Percentiles rank a stretch among this genome's conserved stretches.
Conservation (phyloP, 2,113 vertebrate species). For the Lampris incognitus region DNA sequence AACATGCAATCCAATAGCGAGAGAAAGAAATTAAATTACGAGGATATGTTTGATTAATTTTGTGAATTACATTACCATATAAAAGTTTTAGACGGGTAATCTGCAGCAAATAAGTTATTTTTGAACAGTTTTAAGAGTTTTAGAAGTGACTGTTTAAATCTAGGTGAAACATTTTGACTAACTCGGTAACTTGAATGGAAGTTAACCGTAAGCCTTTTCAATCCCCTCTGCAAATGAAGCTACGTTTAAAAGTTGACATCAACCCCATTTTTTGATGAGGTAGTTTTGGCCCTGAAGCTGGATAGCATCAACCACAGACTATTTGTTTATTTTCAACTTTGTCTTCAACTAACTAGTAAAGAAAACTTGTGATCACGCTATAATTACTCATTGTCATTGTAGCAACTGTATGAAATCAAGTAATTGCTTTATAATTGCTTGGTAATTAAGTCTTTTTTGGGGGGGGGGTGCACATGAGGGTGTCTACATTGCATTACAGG, state of each 20-base stretch:
- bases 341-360: slow-evolving; percentile 35
- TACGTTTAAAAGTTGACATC: slow-evolving; percentile 4
- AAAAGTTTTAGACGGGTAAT: slow-evolving; percentile 40
- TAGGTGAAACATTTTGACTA: background rate
- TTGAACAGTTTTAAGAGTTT: slow-evolving; percentile 9
- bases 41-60: slow-evolving; percentile 71
- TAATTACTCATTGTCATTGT: slow-evolving; percentile 55
- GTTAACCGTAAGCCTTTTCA: background rate
- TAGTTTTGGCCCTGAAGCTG: background rate
- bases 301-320: slow-evolving; percentile 20
- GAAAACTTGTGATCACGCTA: slow-evolving; percentile 35
- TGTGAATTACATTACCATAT: slow-evolving; percentile 45
- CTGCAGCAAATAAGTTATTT: slow-evolving; percentile 9
- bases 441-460: slow-evolving; percentile 46
- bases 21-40: slow-evolving; percentile 76
- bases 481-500: slow-evolving; percentile 51
- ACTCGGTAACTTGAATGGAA: background rate
- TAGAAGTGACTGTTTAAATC: slow-evolving; percentile 2
- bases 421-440: slow-evolving; percentile 66
- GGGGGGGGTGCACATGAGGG: slow-evolving; percentile 17
- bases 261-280: background rate
- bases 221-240: background rate
- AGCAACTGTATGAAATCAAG: slow-evolving; percentile 58
- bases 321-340: background rate
- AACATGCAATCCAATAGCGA: slow-evolving; percentile 71